Conservation (phyloP, 2,797 vertebrate genomes). For the Bradypodion ventrale region DNA sequence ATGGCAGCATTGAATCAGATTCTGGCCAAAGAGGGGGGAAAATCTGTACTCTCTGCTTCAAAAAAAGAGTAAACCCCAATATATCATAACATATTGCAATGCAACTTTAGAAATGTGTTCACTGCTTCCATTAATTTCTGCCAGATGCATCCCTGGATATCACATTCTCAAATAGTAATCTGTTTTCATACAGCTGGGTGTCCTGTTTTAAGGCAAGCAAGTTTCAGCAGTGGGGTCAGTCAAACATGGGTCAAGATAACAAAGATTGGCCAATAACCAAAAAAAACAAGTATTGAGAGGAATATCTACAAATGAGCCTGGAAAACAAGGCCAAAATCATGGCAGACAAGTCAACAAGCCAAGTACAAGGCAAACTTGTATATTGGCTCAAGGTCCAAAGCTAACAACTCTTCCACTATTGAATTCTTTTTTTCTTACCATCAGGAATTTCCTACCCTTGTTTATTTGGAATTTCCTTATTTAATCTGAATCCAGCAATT, state of each 20-base stretch:
- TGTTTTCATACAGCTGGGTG: neutral
- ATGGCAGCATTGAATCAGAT: conserved; percentile 23
- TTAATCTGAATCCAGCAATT: too few relatives aligned
- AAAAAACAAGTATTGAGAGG: too few relatives aligned
- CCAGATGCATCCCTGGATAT: neutral
- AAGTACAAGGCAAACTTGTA: too few relatives aligned
- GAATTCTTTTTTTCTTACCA: neutral
- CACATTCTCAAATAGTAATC: neutral
- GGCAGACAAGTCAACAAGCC: too few relatives aligned
- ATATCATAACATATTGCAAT: neutral
- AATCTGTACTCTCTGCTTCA: conserved; percentile 6
- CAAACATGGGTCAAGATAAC: too few relatives aligned
- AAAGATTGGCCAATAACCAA: too few relatives aligned
- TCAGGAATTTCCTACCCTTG: neutral
- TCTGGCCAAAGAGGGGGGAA: conserved; percentile 11
- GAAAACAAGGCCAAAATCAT: too few relatives aligned
- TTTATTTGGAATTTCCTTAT: neutral
- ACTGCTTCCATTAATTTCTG: conserved; percentile 6
- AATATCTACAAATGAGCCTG: too few relatives aligned
- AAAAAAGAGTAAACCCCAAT: conserved; percentile 6
- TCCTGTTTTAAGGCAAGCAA: too few relatives aligned
- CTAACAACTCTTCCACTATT: too few relatives aligned
- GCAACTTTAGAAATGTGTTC: conserved; percentile 12
- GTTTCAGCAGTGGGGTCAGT: too few relatives aligned
- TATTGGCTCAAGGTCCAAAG: too few relatives aligned